Evolutionary conservation across 2,113 vertebrate genomes (phyloP).

Genomic region (Poicephalus gulielmi): DNA sequence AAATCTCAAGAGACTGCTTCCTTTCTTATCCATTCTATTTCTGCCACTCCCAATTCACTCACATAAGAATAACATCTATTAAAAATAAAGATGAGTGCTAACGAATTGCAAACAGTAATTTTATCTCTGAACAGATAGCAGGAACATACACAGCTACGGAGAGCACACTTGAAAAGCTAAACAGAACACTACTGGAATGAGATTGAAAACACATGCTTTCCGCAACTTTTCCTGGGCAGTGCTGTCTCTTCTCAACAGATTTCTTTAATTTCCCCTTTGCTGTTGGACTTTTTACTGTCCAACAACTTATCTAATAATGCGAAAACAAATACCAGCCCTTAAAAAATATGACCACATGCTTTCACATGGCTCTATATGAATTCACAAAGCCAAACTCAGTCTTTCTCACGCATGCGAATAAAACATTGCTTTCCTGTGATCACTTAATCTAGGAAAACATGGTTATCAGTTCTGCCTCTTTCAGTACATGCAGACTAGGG

Average conservation of each 20-base stretch:
- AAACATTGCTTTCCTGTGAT: not conserved
- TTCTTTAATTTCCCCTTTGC: constrained; percentile 54
- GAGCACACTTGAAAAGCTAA: not conserved
- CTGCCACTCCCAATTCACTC: not conserved
- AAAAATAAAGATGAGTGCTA: not conserved
- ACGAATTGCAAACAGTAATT: not conserved
- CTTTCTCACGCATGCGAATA: not conserved
- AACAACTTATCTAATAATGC: constrained; percentile 38
- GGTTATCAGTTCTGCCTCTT: not conserved
- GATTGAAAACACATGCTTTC: constrained; percentile 44
- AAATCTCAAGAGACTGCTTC: not conserved
- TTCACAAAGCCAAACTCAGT: not conserved
- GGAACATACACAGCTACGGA: not conserved
- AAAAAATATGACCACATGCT: not conserved
- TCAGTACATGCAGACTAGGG: not conserved
- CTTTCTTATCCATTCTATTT: not conserved
- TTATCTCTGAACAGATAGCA: not conserved
- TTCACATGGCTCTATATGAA: not conserved
- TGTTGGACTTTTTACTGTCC: constrained; percentile 10
- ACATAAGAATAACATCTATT: not conserved
- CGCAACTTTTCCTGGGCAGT: constrained; percentile 8
- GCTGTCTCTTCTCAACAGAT: constrained; percentile 19
- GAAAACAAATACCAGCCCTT: constrained; percentile 23
- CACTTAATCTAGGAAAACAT: not conserved
- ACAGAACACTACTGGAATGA: not conserved